A percentile compares a stretch with the other conserved stretches of the same genome.
These are phyloP conservation scores for Sphaerophoria taeniata DNA, from an alignment of 2,888 invertebrate species.

Conservation along the genomic window DNA sequence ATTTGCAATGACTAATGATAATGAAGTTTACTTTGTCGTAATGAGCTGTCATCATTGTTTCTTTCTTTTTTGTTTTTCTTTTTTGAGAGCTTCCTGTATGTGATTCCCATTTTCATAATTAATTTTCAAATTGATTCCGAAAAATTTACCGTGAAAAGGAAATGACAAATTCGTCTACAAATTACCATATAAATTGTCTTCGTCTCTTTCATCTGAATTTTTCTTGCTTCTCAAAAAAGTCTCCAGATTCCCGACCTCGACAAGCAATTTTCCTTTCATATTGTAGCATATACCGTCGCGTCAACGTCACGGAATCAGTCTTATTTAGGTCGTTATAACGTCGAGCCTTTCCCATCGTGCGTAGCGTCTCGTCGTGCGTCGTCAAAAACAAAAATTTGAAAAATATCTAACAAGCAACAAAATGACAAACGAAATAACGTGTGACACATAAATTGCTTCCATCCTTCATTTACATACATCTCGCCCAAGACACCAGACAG, in stretches of 20 bases:
- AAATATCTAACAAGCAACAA: constrained; percentile 15
- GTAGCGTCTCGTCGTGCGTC: background rate
- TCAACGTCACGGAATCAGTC: background rate
- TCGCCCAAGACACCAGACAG: constrained; percentile 21
- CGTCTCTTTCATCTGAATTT: background rate
- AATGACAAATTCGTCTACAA: no score
- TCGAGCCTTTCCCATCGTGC: background rate
- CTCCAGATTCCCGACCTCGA: constrained; percentile 24
- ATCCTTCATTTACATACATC: constrained; percentile 8
- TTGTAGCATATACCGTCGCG: no score
- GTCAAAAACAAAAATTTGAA: background rate
- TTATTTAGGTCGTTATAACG: constrained; percentile 21
- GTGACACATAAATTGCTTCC: constrained; percentile 29
- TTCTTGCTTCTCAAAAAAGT: background rate
- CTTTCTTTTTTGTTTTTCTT: no score
- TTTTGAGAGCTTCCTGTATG: no score
- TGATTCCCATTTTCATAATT: no score
- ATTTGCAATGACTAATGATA: no score
- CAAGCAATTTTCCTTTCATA: constrained; percentile 17
- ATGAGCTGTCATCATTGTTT: no score
- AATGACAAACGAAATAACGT: constrained; percentile 23
- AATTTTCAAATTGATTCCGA: no score
- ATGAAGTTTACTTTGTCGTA: no score
- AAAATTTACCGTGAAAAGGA: no score
- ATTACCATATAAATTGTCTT: background rate